Evolutionary conservation across 2,797 vertebrate genomes (phyloP).

Genomic region (Aulostomus chinensis): DNA sequence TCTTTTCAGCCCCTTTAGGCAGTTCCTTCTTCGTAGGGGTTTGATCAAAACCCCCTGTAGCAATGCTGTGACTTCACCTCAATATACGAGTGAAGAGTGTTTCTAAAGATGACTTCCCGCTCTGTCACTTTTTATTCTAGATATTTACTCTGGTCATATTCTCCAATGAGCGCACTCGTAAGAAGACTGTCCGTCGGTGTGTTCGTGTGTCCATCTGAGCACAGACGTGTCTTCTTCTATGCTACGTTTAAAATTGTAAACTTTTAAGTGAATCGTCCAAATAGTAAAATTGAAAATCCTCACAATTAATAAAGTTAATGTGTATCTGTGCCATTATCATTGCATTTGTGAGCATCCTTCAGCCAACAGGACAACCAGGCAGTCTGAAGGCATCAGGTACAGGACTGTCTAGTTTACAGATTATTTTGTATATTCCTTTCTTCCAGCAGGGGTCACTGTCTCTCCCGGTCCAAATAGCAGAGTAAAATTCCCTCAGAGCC

Average conservation of each 20-base stretch:
- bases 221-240: conserved; percentile 4
- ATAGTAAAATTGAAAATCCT: neutral
- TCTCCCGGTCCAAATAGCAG: conserved; percentile 81
- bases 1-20: no score
- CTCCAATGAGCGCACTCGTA: conserved; percentile 57
- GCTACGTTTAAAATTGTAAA: no score
- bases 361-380: conserved; percentile 81
- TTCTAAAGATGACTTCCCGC: conserved; percentile 42
- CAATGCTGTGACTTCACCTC: no score
- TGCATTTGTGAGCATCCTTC: conserved; percentile 17
- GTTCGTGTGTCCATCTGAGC: neutral
- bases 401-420: conserved; percentile 84
- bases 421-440: conserved; percentile 85
- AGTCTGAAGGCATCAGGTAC: conserved; percentile 83
- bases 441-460: conserved; percentile 87
- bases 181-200: conserved; percentile 30
- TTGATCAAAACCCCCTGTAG: conserved; percentile 20
- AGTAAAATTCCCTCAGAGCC: conserved; percentile 83
- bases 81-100: conserved; percentile 42
- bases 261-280: no score
- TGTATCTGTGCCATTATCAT: neutral
- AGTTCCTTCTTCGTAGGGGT: no score
- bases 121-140: conserved; percentile 32
- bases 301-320: no score
- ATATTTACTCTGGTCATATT: conserved; percentile 40